A percentile compares a stretch with the other conserved stretches of the same genome.
Conservation (phyloP, 2,888 invertebrate genomes). For the Netelia melanura region DNA sequence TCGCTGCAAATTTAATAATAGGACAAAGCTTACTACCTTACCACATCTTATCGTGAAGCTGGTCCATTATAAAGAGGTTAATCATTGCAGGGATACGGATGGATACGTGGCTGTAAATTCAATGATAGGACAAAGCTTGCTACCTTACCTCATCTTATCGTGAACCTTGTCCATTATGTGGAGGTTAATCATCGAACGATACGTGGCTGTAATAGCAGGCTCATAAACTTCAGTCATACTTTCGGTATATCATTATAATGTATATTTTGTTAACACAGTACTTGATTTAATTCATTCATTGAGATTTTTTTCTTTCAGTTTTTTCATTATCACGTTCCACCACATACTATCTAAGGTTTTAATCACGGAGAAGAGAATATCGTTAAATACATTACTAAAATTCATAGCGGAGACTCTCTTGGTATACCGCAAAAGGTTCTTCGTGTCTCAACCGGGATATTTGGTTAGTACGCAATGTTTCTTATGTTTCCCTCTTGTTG, state of each 20-base stretch:
- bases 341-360: constrained; percentile 59
- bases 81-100: background rate
- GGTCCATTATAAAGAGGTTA: background rate
- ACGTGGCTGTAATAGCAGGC: constrained; percentile 30
- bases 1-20: background rate
- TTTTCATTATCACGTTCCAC: constrained; percentile 50
- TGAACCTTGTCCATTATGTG: background rate
- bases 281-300: constrained; percentile 57
- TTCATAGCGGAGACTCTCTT: constrained; percentile 43
- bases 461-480: constrained; percentile 16
- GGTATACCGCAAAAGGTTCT: background rate
- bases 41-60: background rate
- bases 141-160: background rate
- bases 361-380: constrained; percentile 64
- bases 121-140: background rate
- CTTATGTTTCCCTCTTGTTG: background rate
- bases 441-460: constrained; percentile 25
- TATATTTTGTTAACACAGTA: constrained; percentile 64
- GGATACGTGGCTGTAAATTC: background rate
- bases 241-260: constrained; percentile 50
- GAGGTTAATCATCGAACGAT: background rate
- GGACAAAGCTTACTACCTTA: background rate
- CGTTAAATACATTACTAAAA: constrained; percentile 53
- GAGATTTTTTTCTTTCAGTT: constrained; percentile 18
- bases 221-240: constrained; percentile 36